Conservation (phyloP, 2,888 invertebrate genomes). For the Acrobasis repandana region DNA sequence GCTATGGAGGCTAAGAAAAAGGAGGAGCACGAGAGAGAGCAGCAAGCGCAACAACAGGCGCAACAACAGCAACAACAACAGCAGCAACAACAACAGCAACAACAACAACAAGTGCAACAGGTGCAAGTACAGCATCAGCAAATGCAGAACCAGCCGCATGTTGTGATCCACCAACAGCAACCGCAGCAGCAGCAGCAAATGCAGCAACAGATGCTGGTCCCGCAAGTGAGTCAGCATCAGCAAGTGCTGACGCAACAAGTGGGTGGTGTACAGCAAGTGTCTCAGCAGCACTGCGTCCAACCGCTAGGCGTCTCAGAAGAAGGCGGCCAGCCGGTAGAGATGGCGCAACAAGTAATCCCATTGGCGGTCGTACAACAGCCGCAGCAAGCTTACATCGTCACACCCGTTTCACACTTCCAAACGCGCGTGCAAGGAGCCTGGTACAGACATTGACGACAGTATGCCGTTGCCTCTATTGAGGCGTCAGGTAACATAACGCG, state of each 20-base stretch:
- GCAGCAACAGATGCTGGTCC: constrained; percentile 78
- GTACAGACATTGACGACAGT: constrained; percentile 75
- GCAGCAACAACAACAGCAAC: constrained; percentile 59
- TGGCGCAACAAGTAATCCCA: constrained; percentile 85
- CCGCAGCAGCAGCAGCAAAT: constrained; percentile 61
- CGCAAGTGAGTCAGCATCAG: constrained; percentile 79
- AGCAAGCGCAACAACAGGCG: constrained; percentile 61
- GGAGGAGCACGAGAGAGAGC: constrained; percentile 74
- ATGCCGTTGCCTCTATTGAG: constrained; percentile 32
- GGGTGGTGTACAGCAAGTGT: constrained; percentile 68
- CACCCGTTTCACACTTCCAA: constrained; percentile 85
- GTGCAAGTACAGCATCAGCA: constrained; percentile 72
- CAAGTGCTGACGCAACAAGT: constrained; percentile 74
- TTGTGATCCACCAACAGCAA: constrained; percentile 71
- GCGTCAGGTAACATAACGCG: constrained; percentile 34
- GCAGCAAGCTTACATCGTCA: constrained; percentile 85
- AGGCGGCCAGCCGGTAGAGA: constrained; percentile 81
- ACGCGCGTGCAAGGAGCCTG: constrained; percentile 84
- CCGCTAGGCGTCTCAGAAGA: constrained; percentile 76
- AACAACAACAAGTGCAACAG: constrained; percentile 71
- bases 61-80: constrained; percentile 61
- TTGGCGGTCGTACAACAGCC: constrained; percentile 85
- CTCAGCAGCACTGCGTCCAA: constrained; percentile 77
- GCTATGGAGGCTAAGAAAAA: constrained; percentile 79
- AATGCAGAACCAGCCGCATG: constrained; percentile 69